Evolutionary conservation across 1,140 invertebrate genomes (phyloP).

Genomic region (Drosophila simulans): DNA sequence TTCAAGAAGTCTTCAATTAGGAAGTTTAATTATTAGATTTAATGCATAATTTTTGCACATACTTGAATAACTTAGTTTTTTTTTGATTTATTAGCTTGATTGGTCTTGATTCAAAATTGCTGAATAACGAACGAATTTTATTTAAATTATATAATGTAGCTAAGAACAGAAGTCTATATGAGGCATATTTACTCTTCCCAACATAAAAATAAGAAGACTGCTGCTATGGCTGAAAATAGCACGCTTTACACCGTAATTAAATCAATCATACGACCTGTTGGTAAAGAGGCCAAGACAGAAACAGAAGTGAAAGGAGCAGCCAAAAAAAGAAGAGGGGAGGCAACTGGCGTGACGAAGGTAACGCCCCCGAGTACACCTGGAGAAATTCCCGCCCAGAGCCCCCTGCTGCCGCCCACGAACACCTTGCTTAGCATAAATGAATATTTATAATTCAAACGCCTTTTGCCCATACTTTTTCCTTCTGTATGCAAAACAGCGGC

Average conservation of each 20-base stretch:
- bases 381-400: conserved; percentile 42
- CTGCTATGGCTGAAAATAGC: conserved; percentile 28
- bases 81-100: not conserved
- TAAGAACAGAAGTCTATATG: too few relatives aligned
- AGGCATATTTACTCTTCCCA: not conserved
- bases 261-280: conserved; percentile 75
- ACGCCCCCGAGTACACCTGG: conserved; percentile 68
- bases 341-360: conserved; percentile 38
- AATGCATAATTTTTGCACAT: too few relatives aligned
- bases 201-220: conserved; percentile 13
- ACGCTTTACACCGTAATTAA: conserved; percentile 70
- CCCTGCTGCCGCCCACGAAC: not conserved
- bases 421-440: conserved; percentile 77
- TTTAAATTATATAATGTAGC: too few relatives aligned
- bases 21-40: not conserved
- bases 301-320: conserved; percentile 52
- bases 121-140: too few relatives aligned
- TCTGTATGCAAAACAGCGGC: conserved; percentile 43
- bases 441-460: conserved; percentile 78
- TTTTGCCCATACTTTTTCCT: conserved; percentile 34
- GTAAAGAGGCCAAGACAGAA: conserved; percentile 33
- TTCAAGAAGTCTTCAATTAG: not conserved
- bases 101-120: not conserved
- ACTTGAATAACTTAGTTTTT: not conserved
- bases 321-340: not conserved